These are phyloP conservation scores for Atethmia centrago DNA, from an alignment of 2,888 invertebrate genomes.

Conservation along the genomic window DNA sequence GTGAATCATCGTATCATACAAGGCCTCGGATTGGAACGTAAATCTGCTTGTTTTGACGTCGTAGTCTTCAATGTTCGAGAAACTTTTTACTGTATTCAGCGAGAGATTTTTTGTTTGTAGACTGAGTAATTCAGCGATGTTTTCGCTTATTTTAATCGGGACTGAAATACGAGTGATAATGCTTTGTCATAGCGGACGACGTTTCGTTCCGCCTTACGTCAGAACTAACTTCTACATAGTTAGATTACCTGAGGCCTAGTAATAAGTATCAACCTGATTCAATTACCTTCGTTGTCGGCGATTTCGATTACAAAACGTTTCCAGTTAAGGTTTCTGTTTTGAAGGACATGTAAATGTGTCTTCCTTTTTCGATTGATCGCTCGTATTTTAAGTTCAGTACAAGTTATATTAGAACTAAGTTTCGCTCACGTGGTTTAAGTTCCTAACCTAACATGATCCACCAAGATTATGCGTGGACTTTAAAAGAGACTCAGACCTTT, in stretches of 20 bases:
- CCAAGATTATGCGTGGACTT: too few species aligned
- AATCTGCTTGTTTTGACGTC: slow-evolving; percentile 37
- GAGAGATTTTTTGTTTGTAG: slow-evolving; percentile 30
- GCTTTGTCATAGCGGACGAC: slow-evolving; percentile 16
- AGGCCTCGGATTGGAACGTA: slow-evolving; percentile 52
- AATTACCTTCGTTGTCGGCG: not conserved
- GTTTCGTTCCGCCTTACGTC: slow-evolving; percentile 20
- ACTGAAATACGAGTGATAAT: slow-evolving; percentile 21
- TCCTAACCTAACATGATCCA: not conserved
- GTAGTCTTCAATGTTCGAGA: slow-evolving; percentile 47
- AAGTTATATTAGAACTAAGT: not conserved
- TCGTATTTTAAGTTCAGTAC: not conserved
- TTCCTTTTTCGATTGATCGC: too few species aligned
- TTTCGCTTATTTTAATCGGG: slow-evolving; percentile 17
- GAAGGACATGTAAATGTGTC: not conserved
- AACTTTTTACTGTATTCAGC: slow-evolving; percentile 32
- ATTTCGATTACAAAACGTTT: slow-evolving; percentile 3
- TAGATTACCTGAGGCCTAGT: not conserved
- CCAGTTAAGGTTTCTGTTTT: not conserved
- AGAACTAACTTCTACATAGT: slow-evolving; percentile 6
- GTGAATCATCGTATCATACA: slow-evolving; percentile 57
- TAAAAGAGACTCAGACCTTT: too few species aligned
- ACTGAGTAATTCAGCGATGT: slow-evolving; percentile 30
- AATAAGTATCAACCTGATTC: not conserved
- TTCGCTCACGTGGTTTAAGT: not conserved